Evolutionary conservation across 2,888 invertebrate species (phyloP).

Genomic region (Xestia rhomboidea): DNA sequence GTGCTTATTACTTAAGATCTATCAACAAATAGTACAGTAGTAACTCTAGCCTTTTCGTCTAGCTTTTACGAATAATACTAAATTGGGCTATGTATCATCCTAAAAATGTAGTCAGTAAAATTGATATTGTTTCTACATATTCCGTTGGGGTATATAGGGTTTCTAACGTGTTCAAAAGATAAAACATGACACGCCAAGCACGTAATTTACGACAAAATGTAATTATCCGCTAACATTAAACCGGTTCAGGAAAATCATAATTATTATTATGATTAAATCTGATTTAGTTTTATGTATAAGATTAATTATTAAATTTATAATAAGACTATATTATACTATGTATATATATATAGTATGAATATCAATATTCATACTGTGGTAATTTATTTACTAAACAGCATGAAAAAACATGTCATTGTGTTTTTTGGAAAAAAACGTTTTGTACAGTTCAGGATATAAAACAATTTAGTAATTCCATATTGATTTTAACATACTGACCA

Average conservation of each 20-base stretch:
- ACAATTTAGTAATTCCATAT: too few relatives aligned
- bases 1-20: slow-evolving; percentile 11
- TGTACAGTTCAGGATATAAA: too few relatives aligned
- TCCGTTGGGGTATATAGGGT: neutral
- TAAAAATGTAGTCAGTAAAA: neutral
- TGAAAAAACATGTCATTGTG: too few relatives aligned
- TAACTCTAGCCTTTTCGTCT: neutral
- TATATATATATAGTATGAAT: too few relatives aligned
- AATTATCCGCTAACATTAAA: slow-evolving; percentile 15
- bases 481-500: too few relatives aligned
- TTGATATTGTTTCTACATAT: neutral
- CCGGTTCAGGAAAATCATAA: slow-evolving; percentile 8
- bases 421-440: too few relatives aligned
- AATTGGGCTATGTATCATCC: neutral
- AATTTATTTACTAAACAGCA: too few relatives aligned
- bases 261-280: slow-evolving; percentile 3
- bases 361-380: too few relatives aligned
- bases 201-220: slow-evolving; percentile 16
- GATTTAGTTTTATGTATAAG: slow-evolving; percentile 2
- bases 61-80: neutral
- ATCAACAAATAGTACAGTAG: neutral
- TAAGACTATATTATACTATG: too few relatives aligned
- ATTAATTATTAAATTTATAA: slow-evolving; percentile 10
- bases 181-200: neutral
- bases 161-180: neutral